A percentile compares a stretch with the other conserved stretches of the same genome.
Evolutionary conservation across 2,888 invertebrate species (phyloP).

Genomic region (Phyllotreta cruciferae): DNA sequence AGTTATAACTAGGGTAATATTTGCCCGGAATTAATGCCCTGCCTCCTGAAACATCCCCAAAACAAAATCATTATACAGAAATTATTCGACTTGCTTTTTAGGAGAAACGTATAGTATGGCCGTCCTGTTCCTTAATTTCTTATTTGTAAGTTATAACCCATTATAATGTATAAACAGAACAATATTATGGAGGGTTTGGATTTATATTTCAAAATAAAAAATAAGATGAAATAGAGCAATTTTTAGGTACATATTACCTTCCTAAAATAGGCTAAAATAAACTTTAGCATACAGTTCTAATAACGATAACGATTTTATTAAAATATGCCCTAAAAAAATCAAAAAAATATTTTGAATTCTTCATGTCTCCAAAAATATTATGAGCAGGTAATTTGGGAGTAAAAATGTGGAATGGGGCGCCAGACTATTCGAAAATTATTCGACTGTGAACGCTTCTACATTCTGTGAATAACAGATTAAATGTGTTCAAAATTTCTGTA

Average conservation of each 20-base stretch:
- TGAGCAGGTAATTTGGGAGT: too few species aligned
- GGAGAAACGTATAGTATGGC: constrained; percentile 1
- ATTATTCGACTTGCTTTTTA: constrained; percentile 23
- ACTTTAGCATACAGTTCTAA: too few species aligned
- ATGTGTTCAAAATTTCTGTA: constrained; percentile 11
- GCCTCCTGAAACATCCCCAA: constrained; percentile 14
- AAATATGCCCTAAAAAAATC: too few species aligned
- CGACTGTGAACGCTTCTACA: background rate
- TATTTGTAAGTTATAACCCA: too few species aligned
- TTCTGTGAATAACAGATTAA: constrained; percentile 1
- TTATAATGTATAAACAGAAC: too few species aligned
- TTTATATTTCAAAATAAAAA: too few species aligned
- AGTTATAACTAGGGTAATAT: constrained; percentile 32
- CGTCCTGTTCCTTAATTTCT: background rate
- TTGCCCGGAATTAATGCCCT: constrained; percentile 26
- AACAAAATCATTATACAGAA: constrained; percentile 29
- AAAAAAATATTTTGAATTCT: background rate
- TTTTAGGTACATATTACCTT: too few species aligned
- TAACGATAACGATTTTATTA: too few species aligned
- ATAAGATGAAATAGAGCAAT: too few species aligned
- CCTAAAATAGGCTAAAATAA: too few species aligned
- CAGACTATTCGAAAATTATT: constrained; percentile 4
- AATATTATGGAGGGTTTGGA: background rate
- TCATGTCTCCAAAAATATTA: background rate
- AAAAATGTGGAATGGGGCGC: background rate